Evolutionary conservation across 2,113 vertebrate genomes (phyloP).

Genomic region (Rattus norvegicus): GRCr8 NC_086039.1:118746501-118747000

Average conservation of each 20-base stretch:
- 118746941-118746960: not conserved
- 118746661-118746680: not conserved
- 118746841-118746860: not conserved
- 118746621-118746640: not conserved
- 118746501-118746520: not conserved
- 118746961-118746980: not conserved
- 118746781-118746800: not conserved
- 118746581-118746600: not conserved
- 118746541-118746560: not conserved
- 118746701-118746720: not conserved
- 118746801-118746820: not conserved
- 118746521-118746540: not conserved
- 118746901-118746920: not conserved
- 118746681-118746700: not conserved
- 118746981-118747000: not conserved
- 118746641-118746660: not conserved
- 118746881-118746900: not conserved
- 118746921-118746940: not conserved
- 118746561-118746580: not conserved
- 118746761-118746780: not conserved
- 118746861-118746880: not conserved
- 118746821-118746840: no score
- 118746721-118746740: not conserved
- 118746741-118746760: not conserved
- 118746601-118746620: not conserved